Base-by-base conservation (phyloP, 2,888 invertebrate genomes). In the Conus canariensis region DNA sequence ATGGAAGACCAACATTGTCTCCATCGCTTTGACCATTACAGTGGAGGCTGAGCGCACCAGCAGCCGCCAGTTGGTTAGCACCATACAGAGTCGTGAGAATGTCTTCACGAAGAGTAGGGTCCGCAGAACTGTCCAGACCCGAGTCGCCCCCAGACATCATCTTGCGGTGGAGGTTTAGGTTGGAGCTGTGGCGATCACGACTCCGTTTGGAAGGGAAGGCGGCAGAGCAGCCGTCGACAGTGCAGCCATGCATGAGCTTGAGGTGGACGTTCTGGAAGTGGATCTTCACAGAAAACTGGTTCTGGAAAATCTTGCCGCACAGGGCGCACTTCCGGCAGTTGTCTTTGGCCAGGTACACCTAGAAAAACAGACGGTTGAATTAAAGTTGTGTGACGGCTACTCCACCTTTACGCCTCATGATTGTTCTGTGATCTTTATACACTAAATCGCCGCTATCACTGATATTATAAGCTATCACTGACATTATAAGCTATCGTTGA, bases 211-310 rank as follows among this genome's bases (percentile, higher is more conserved):
- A 99, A 9, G 98, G 98, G 96, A 99, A 99, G 0, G 98, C 98
- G 0, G 99, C 99, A 96, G 98, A 98, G 96, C 99, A 99, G 1
- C 99, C 99, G 93, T 99, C 99, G 7, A 98, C 98, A 95, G 98
- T 98, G 97, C 99, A 99, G 95, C 98, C 98, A 96, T 99, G 99
- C 98, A 99, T 98, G 91, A 99, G 97, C 96, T 99, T 99, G 89
- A 99, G 97, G 96, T 99, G 99, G 16, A 98, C 98, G 96, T 98
- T 99, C 97, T 99, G 99, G 96, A 98, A 99, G 96, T 99, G 99
- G 1, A 98, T 98, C 96, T 99, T 99, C 58, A 99, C 97, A 88
- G 98, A 98, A 95, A 98, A 99, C 94, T 98, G 98, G 95, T 98
- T 99, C 96, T 98, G 98, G 96, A 99, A 99, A 95, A 98, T 97